Conservation (phyloP, 2,113 vertebrate species). For the Oreocharis arfaki region DNA sequence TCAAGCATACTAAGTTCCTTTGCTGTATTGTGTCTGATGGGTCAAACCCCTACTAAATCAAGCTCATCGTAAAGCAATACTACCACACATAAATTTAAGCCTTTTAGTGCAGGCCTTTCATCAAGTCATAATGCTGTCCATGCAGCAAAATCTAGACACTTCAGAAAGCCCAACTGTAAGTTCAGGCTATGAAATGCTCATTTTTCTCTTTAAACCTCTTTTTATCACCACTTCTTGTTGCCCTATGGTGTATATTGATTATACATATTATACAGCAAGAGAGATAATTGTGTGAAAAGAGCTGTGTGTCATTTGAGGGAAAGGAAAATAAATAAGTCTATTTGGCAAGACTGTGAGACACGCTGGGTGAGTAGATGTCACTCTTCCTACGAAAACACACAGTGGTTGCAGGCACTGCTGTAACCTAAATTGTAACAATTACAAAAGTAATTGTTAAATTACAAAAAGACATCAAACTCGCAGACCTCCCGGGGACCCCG, state of each 20-base stretch:
- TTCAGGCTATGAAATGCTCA: constrained; percentile 23
- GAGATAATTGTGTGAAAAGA: not conserved
- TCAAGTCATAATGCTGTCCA: constrained; percentile 27
- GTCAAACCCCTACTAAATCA: constrained; percentile 27
- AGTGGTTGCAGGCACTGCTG: not conserved
- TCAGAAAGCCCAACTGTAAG: not conserved
- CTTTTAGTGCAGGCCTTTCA: constrained; percentile 35
- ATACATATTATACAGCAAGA: constrained; percentile 1
- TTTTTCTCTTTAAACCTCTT: constrained; percentile 15
- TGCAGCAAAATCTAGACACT: not conserved
- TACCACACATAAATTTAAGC: constrained; percentile 29
- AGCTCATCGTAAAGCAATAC: constrained; percentile 9
- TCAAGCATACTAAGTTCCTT: not conserved
- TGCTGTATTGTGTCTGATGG: not conserved
- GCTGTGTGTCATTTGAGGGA: not conserved
- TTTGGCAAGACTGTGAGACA: not conserved
- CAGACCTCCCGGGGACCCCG: not conserved
- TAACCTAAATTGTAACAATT: not conserved
- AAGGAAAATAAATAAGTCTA: constrained; percentile 6
- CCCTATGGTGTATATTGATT: constrained; percentile 47
- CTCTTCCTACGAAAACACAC: not conserved
- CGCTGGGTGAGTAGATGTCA: not conserved
- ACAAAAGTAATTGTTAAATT: not conserved
- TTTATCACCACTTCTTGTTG: constrained; percentile 38
- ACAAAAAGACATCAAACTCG: not conserved